Conservation (phyloP, 2,797 vertebrate species). For the Intellagama lesueurii region DNA sequence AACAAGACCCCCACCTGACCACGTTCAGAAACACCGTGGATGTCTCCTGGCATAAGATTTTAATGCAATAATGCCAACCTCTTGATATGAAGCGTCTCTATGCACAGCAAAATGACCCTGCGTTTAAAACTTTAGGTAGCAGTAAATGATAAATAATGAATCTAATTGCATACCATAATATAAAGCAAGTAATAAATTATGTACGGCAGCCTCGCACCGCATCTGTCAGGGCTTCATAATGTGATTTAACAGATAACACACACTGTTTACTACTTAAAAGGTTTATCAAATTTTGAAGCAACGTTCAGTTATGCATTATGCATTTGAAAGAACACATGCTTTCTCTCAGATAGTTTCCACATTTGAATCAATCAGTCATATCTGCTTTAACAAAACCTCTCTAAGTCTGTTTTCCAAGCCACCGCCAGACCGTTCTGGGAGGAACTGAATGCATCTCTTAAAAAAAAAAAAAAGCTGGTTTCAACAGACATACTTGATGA, state of each 20-base stretch:
- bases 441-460: background rate
- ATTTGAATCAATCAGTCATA: background rate
- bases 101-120: constrained; percentile 50
- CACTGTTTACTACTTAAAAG: constrained; percentile 63
- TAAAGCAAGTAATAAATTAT: constrained; percentile 61
- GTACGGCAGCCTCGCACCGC: constrained; percentile 45
- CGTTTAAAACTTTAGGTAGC: constrained; percentile 53
- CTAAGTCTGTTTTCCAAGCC: background rate
- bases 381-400: background rate
- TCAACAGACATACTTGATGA: fast-evolving
- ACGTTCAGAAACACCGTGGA: background rate
- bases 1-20: background rate
- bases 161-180: constrained; percentile 58
- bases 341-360: constrained; percentile 37
- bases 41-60: constrained; percentile 20
- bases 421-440: background rate
- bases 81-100: constrained; percentile 51
- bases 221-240: constrained; percentile 54
- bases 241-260: constrained; percentile 71
- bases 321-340: background rate
- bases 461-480: constrained; percentile 6
- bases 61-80: constrained; percentile 44
- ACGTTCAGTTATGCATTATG: constrained; percentile 56
- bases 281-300: constrained; percentile 66
- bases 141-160: constrained; percentile 65